phyloP scores from a whole-genome alignment of 2,113 vertebrate genomes.

The Morone chrysops region DNA sequence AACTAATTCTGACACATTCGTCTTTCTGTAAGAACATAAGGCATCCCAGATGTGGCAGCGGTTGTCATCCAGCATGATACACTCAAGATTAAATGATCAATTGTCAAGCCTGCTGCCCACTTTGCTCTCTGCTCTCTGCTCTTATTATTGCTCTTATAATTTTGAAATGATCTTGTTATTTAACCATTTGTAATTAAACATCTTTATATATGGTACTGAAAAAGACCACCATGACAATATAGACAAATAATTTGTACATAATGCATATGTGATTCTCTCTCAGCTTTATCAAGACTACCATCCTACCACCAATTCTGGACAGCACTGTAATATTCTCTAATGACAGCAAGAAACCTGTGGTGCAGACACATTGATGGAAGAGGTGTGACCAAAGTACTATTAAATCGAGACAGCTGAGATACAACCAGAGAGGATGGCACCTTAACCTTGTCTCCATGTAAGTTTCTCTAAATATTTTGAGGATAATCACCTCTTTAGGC shows the following conservation, averaged over 20 bases:
- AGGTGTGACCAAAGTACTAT: conserved; percentile 28
- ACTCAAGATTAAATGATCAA: too few relatives aligned
- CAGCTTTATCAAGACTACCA: not conserved
- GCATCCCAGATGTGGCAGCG: too few relatives aligned
- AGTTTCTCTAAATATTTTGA: conserved; percentile 57
- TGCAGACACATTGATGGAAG: not conserved
- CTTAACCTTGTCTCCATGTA: conserved; percentile 33
- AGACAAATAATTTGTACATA: not conserved
- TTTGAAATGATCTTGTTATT: not conserved
- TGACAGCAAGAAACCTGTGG: not conserved
- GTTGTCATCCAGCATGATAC: too few relatives aligned
- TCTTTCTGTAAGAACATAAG: too few relatives aligned
- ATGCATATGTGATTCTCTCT: not conserved
- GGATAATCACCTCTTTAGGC: conserved; percentile 75
- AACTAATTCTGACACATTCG: too few relatives aligned
- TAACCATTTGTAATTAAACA: not conserved
- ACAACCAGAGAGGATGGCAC: conserved; percentile 21
- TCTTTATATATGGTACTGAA: not conserved
- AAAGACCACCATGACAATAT: too few relatives aligned
- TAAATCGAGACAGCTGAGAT: conserved; percentile 26
- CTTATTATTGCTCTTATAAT: too few relatives aligned
- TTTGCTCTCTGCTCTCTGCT: not conserved
- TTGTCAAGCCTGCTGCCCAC: too few relatives aligned
- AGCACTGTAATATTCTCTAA: not conserved
- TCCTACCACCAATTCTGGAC: not conserved